A percentile compares a stretch with the other conserved stretches of the same genome.
Evolutionary conservation across 1,140 invertebrate species (phyloP).

Genomic region (Brachystomella parvula): DNA sequence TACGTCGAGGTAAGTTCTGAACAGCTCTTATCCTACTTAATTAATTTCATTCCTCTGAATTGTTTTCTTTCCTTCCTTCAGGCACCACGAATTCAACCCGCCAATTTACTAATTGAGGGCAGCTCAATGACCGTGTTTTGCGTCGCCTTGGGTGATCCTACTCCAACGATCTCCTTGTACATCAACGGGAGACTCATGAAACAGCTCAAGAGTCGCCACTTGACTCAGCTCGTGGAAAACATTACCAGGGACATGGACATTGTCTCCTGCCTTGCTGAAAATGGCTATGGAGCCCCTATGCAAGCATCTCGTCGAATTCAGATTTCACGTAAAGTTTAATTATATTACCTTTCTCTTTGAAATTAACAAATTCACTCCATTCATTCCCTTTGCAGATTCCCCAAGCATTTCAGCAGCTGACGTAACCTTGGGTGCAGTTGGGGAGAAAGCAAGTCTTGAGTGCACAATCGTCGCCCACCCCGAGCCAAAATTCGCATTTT

Average conservation of each 20-base stretch:
- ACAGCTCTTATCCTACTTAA: background rate
- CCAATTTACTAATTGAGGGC: constrained; percentile 69
- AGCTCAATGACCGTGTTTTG: constrained; percentile 70
- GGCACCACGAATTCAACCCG: constrained; percentile 71
- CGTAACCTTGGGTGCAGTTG: constrained; percentile 61
- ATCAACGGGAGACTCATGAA: constrained; percentile 63
- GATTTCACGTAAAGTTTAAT: constrained; percentile 63
- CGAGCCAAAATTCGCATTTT: constrained; percentile 67
- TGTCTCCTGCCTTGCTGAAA: constrained; percentile 74
- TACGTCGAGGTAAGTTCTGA: constrained; percentile 60
- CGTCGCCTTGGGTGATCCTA: constrained; percentile 70
- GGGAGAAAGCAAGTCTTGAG: constrained; percentile 61
- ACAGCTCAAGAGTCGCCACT: constrained; percentile 65
- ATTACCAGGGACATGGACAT: constrained; percentile 71
- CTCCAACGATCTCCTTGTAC: constrained; percentile 70
- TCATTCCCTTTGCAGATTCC: constrained; percentile 49
- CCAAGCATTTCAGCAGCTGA: constrained; percentile 64
- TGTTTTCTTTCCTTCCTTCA: constrained; percentile 42
- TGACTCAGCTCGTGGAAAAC: constrained; percentile 71
- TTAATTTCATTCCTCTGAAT: background rate
- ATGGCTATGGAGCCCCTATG: constrained; percentile 73
- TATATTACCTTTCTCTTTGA: background rate
- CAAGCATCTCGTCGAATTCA: constrained; percentile 64
- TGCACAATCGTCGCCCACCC: constrained; percentile 67
- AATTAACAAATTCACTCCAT: background rate